phyloP scores from a whole-genome alignment of 2,113 vertebrate species.

The Thermophis baileyi region DNA sequence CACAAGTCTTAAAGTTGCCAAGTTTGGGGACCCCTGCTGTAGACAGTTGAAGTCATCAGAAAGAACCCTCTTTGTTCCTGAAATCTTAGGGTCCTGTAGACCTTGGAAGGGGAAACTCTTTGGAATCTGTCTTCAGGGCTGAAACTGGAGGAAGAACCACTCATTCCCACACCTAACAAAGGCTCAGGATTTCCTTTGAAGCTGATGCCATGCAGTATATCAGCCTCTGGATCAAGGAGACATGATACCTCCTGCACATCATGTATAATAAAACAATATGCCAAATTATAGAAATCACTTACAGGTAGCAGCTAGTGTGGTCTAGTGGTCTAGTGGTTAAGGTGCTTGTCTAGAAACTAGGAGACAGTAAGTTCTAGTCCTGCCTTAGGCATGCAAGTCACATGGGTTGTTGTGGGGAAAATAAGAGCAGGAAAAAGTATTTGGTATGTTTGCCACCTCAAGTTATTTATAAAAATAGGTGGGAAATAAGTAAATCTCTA shows the following conservation, averaged over 20 bases:
- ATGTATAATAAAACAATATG: not conserved
- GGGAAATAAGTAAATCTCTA: not conserved
- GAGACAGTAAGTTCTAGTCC: not conserved
- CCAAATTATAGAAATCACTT: not conserved
- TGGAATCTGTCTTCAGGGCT: not conserved
- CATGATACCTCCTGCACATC: not conserved
- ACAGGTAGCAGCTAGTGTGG: not conserved
- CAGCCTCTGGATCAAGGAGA: not conserved
- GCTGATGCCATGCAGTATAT: not conserved
- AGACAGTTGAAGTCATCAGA: not conserved
- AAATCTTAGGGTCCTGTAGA: not conserved
- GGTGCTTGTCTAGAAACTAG: not conserved
- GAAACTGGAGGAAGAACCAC: not conserved
- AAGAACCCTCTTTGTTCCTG: not conserved
- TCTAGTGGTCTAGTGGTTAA: not conserved
- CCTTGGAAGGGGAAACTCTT: not conserved
- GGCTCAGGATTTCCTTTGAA: not conserved
- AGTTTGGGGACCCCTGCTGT: too few relatives aligned
- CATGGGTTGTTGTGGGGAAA: not conserved
- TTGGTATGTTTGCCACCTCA: not conserved
- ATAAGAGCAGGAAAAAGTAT: not conserved
- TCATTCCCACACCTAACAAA: not conserved
- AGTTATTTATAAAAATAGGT: not conserved
- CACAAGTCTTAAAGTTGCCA: too few relatives aligned
- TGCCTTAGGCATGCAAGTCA: too few relatives aligned